Evolutionary conservation across 2,113 vertebrate genomes (phyloP).

Genomic region (Podiceps cristatus): DNA sequence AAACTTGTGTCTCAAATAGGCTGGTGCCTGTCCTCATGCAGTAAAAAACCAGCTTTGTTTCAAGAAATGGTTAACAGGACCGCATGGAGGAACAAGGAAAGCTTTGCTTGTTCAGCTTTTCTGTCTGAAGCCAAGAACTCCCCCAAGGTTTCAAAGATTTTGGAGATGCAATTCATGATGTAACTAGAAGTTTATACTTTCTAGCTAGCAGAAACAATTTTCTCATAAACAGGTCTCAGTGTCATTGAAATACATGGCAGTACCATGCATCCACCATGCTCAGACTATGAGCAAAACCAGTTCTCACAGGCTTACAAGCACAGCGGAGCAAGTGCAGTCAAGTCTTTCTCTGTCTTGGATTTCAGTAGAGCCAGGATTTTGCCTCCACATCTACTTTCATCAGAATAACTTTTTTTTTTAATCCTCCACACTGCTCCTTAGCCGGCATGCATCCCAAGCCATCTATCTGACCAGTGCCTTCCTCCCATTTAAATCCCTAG

Average conservation of each 20-base stretch:
- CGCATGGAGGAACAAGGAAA: neutral
- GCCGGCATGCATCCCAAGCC: neutral
- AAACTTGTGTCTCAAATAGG: neutral
- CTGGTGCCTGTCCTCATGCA: neutral
- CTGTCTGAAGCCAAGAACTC: neutral
- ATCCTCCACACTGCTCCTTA: neutral
- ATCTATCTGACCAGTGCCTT: neutral
- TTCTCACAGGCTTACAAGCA: neutral
- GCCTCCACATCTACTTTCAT: neutral
- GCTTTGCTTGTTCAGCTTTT: neutral
- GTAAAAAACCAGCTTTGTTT: neutral
- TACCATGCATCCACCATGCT: neutral
- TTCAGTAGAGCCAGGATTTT: neutral
- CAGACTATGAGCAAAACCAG: neutral
- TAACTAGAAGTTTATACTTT: neutral
- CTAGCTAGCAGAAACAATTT: neutral
- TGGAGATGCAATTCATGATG: neutral
- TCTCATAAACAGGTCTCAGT: neutral
- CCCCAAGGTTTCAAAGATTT: neutral
- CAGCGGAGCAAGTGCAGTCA: neutral
- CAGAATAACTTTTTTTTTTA: neutral
- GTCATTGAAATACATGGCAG: neutral
- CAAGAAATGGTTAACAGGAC: neutral
- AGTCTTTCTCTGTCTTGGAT: neutral
- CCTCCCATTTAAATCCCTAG: neutral